Evolutionary conservation across 2,113 vertebrate genomes (phyloP).

Genomic region (Thalassoma bifasciatum): DNA sequence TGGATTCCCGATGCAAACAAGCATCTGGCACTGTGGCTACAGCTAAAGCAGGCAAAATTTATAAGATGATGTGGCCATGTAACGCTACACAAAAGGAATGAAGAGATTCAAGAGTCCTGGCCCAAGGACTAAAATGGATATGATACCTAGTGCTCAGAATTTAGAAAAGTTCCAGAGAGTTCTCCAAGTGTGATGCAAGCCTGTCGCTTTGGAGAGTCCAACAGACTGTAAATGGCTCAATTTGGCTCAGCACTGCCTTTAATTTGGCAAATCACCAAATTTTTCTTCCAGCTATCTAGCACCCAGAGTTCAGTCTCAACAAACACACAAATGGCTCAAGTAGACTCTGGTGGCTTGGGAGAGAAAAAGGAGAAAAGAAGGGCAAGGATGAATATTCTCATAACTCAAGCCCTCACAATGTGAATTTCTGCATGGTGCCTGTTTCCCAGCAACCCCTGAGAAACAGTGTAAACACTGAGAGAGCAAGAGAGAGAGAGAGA

Average conservation of each 20-base stretch:
- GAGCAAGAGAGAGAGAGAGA: conserved; percentile 17
- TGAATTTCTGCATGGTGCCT: conserved; percentile 52
- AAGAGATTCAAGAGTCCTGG: conserved; percentile 20
- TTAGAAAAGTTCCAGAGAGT: conserved; percentile 49
- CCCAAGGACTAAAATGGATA: conserved; percentile 13
- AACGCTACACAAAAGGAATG: neutral
- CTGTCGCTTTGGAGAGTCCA: conserved; percentile 22
- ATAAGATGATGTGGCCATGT: conserved; percentile 19
- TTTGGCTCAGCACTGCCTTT: conserved; percentile 44
- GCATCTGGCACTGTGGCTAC: conserved; percentile 27
- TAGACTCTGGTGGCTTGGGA: conserved; percentile 15
- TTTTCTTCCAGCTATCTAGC: conserved; percentile 35
- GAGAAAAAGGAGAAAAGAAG: conserved; percentile 20
- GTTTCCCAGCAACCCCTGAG: conserved; percentile 67
- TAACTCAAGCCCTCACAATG: conserved; percentile 57
- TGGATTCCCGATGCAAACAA: conserved; percentile 50
- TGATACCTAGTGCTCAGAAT: conserved; percentile 32
- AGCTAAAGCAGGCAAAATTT: conserved; percentile 17
- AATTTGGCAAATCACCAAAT: conserved; percentile 43
- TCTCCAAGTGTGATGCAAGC: conserved; percentile 52
- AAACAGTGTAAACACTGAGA: conserved; percentile 60
- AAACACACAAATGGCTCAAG: conserved; percentile 38
- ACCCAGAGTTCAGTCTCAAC: conserved; percentile 31
- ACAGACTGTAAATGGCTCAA: conserved; percentile 49
- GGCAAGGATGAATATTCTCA: conserved; percentile 49